Conservation (phyloP, 2,888 invertebrate genomes). For the Drosophila anomelani region DNA sequence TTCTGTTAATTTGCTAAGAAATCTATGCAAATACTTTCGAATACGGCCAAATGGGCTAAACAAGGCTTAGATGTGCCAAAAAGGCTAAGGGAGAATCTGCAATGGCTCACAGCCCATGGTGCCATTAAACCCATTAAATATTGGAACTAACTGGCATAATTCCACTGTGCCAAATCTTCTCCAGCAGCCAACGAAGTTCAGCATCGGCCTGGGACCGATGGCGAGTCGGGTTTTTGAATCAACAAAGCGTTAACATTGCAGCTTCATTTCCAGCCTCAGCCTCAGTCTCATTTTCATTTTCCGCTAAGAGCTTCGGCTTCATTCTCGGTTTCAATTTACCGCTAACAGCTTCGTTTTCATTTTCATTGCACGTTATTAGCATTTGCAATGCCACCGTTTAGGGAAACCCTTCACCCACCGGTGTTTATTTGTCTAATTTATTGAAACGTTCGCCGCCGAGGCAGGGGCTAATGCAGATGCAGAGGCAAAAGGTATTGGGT, state of each 20-base stretch:
- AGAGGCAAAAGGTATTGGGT: constrained; percentile 1
- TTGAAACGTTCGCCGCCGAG: constrained; percentile 55
- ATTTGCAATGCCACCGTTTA: constrained; percentile 72
- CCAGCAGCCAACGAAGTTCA: constrained; percentile 57
- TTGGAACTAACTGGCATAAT: background rate
- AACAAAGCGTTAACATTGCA: constrained; percentile 75
- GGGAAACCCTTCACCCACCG: constrained; percentile 70
- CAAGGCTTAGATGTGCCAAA: background rate
- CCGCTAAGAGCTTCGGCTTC: constrained; percentile 21
- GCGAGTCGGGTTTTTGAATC: constrained; percentile 39
- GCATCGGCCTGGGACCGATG: constrained; percentile 3
- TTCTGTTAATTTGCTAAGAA: constrained; percentile 41
- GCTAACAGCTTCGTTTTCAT: constrained; percentile 38
- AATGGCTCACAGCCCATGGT: background rate
- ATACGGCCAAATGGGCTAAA: constrained; percentile 21
- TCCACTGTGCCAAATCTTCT: constrained; percentile 66
- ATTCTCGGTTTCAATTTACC: constrained; percentile 56
- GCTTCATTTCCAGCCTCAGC: constrained; percentile 64
- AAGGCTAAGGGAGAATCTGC: constrained; percentile 9
- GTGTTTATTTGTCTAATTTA: constrained; percentile 80
- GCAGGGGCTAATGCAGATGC: constrained; percentile 6
- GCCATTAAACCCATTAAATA: background rate
- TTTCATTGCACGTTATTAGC: constrained; percentile 64
- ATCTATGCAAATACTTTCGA: constrained; percentile 45
- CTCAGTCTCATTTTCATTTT: constrained; percentile 62